Base-by-base conservation (phyloP, 92 coral and sea anemone genomes). In the Porites divaricata region DNA sequence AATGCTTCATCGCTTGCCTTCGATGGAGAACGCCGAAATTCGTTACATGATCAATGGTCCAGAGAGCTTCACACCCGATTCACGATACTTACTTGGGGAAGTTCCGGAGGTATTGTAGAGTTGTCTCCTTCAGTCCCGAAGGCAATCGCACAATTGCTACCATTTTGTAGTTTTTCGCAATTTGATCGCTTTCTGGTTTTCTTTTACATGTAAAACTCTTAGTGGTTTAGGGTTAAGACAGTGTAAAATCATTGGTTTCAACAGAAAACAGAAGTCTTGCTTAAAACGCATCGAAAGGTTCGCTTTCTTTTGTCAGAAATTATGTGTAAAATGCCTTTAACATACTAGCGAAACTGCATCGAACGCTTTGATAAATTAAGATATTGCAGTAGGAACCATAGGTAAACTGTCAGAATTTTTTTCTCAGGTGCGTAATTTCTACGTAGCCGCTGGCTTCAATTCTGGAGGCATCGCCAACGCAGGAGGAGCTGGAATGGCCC, bases 21-120 rank as follows among this genome's bases (percentile, higher is more conserved):
- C 81, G 17, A 75, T 97, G 66, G 93, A 95, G 74, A 89, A 90
- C 77, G 98, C 97, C 0, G 97, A 95, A 76, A 83, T 97, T 57
- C 98, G 99, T 61, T 92, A 91, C 74, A 74, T 97, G 91, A 86
- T 82, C 53, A 97, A 97, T 53, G 99, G 99, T 20, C 99, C 99
- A 22, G 99, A 97, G 87, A 97, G 99, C 84, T 97, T 97, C 83
- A 95, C 98, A 41, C 97, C 99, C 6, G 99, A 97, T 72, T 90
- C 93, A 8, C 80, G 91, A 20, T 90, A 85, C 67, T 77, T 95
- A 14, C 17, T 97, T 72, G 99, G 99, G 11, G 95, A 90, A 24
- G 98, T 88, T 53, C 98, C 98, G 1, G 99, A 95, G 98, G 99
- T 97, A 80, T 12, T 89, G 66, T 48, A 12, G 9, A 14, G 71